Conservation (phyloP, 2,797 vertebrate species). For the Micropoecilia bifurca region DNA sequence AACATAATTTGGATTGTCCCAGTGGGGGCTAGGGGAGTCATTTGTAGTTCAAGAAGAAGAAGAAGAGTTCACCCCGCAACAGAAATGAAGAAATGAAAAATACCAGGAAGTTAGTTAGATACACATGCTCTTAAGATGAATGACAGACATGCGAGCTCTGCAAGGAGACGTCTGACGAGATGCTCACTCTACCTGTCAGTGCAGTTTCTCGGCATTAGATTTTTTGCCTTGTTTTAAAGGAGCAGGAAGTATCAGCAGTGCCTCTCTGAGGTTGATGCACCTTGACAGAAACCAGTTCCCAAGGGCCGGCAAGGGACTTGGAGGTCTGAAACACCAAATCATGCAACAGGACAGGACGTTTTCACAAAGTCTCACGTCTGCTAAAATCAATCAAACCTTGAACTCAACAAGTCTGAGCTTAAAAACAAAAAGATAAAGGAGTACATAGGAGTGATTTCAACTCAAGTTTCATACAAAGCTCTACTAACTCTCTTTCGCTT, state of each 20-base stretch:
- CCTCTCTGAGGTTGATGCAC: neutral
- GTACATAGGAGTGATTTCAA: neutral
- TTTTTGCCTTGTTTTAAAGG: slow-evolving; percentile 27
- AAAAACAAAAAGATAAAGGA: neutral
- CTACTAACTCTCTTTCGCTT: neutral
- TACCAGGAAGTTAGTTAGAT: neutral
- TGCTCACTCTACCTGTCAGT: slow-evolving; percentile 74
- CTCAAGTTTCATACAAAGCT: neutral
- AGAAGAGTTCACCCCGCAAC: neutral
- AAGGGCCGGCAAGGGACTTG: neutral
- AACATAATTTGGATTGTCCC: neutral
- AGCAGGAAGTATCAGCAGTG: slow-evolving; percentile 25
- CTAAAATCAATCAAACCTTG: slow-evolving; percentile 17
- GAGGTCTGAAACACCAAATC: neutral
- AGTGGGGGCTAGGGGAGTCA: fast-evolving
- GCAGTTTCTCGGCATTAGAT: slow-evolving; percentile 75
- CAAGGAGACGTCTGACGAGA: slow-evolving; percentile 23
- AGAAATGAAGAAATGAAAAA: neutral
- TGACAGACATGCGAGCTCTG: neutral
- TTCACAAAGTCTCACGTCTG: neutral
- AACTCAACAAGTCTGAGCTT: neutral
- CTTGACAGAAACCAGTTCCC: neutral
- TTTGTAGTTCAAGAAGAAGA: neutral
- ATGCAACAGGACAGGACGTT: no score
- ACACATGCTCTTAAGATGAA: slow-evolving; percentile 6